A percentile compares a stretch with the other conserved stretches of the same genome.
Evolutionary conservation across 2,113 vertebrate genomes (phyloP).

Genomic region (Pheucticus melanocephalus): DNA sequence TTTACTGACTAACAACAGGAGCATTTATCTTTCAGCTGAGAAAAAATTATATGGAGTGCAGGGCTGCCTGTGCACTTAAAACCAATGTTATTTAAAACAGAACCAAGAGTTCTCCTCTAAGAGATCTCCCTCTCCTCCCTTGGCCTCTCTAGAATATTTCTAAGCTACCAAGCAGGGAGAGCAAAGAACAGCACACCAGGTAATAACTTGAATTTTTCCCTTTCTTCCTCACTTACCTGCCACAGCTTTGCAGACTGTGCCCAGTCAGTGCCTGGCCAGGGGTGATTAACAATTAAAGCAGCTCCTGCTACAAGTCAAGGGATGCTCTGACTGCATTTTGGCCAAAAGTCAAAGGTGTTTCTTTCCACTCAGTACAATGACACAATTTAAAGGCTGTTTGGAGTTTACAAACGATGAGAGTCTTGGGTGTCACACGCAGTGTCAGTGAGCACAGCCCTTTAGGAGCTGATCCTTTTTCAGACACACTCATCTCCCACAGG

Average conservation of each 20-base stretch:
- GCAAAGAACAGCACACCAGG: neutral
- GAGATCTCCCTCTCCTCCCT: neutral
- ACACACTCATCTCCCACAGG: neutral
- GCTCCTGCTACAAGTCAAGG: neutral
- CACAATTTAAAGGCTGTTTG: neutral
- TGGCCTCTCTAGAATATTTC: neutral
- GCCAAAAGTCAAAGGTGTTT: neutral
- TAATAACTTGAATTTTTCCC: neutral
- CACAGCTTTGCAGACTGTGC: neutral
- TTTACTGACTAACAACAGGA: neutral
- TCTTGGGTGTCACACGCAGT: rapidly evolving
- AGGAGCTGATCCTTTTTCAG: neutral
- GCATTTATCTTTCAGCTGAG: neutral
- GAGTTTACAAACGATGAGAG: neutral
- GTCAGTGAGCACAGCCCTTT: rapidly evolving
- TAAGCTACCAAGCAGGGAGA: neutral
- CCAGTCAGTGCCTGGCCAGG: rapidly evolving
- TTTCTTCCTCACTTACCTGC: neutral
- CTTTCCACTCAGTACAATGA: neutral
- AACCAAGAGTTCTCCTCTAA: neutral
- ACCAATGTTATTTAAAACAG: neutral
- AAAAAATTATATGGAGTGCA: neutral
- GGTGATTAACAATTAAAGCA: neutral
- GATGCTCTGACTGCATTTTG: neutral
- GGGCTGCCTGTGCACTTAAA: neutral